Evolutionary conservation across 1,140 invertebrate genomes (phyloP).

Genomic region (Anagrus nilaparvatae): DNA sequence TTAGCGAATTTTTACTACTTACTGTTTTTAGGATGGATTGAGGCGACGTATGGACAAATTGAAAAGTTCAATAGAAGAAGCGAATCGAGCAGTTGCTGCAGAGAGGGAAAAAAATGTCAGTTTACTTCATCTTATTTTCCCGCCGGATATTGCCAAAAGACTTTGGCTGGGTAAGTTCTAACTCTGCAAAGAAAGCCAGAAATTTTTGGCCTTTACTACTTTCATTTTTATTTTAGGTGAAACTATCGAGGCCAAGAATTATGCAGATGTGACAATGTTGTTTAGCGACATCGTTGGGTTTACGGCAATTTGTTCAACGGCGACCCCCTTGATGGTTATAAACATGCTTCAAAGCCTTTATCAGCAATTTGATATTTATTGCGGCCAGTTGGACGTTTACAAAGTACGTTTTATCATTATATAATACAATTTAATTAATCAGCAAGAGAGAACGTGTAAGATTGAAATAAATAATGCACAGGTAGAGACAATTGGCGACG

Average conservation of each 20-base stretch:
- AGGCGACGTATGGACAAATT: slow-evolving; percentile 90
- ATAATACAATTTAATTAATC: neutral
- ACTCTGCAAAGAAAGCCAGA: neutral
- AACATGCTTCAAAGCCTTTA: slow-evolving; percentile 88
- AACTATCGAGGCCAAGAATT: slow-evolving; percentile 80
- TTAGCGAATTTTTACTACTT: neutral
- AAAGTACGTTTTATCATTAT: slow-evolving; percentile 52
- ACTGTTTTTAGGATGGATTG: slow-evolving; percentile 66
- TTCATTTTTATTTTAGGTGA: slow-evolving; percentile 50
- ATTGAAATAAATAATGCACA: no score
- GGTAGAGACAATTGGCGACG: slow-evolving; percentile 93
- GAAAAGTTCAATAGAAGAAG: slow-evolving; percentile 87
- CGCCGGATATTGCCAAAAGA: slow-evolving; percentile 82
- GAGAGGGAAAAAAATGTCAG: slow-evolving; percentile 93
- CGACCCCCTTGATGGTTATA: slow-evolving; percentile 88
- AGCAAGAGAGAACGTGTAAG: no score
- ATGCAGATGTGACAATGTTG: slow-evolving; percentile 86
- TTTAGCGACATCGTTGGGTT: slow-evolving; percentile 96
- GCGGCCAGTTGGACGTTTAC: slow-evolving; percentile 83
- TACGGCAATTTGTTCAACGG: slow-evolving; percentile 83
- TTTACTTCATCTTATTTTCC: slow-evolving; percentile 87
- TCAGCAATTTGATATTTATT: slow-evolving; percentile 83
- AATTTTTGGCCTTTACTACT: neutral
- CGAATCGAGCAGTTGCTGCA: slow-evolving; percentile 80
- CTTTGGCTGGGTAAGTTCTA: slow-evolving; percentile 70